Conservation (phyloP, 2,888 invertebrate genomes). For the Agonopterix arenella region DNA sequence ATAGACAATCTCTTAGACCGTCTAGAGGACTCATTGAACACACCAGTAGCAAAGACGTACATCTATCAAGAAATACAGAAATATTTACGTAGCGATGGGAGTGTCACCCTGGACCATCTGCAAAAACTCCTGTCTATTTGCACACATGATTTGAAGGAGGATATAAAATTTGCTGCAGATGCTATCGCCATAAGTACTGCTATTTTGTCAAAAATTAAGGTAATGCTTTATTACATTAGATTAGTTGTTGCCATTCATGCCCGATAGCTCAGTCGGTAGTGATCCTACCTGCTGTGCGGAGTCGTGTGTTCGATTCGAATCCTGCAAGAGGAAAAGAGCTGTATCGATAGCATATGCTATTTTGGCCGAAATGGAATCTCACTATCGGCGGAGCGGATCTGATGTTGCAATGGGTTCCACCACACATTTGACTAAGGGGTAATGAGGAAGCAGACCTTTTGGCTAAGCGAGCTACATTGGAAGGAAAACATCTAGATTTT, state of each 20-base stretch:
- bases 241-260: background rate
- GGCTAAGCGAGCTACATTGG: too few species aligned
- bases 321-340: too few species aligned
- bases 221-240: slow-evolving; percentile 17
- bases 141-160: slow-evolving; percentile 34
- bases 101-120: slow-evolving; percentile 19
- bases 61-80: slow-evolving; percentile 30
- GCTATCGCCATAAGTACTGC: slow-evolving; percentile 31
- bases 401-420: too few species aligned
- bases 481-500: too few species aligned
- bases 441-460: too few species aligned
- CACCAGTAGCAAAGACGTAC: slow-evolving; percentile 16
- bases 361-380: too few species aligned
- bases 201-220: slow-evolving; percentile 43
- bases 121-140: slow-evolving; percentile 38
- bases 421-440: too few species aligned
- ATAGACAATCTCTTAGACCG: slow-evolving; percentile 27
- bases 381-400: too few species aligned
- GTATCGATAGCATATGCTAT: too few species aligned
- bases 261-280: too few species aligned
- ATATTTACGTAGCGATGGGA: slow-evolving; percentile 14
- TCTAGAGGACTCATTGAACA: slow-evolving; percentile 30
- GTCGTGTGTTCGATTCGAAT: too few species aligned
- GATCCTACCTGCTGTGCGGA: too few species aligned
- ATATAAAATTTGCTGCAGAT: slow-evolving; percentile 31